Evolutionary conservation across 2,797 vertebrate genomes (phyloP), one percentile per base, ranked within the genome.

Genomic region (Sebastes goodei): DNA sequence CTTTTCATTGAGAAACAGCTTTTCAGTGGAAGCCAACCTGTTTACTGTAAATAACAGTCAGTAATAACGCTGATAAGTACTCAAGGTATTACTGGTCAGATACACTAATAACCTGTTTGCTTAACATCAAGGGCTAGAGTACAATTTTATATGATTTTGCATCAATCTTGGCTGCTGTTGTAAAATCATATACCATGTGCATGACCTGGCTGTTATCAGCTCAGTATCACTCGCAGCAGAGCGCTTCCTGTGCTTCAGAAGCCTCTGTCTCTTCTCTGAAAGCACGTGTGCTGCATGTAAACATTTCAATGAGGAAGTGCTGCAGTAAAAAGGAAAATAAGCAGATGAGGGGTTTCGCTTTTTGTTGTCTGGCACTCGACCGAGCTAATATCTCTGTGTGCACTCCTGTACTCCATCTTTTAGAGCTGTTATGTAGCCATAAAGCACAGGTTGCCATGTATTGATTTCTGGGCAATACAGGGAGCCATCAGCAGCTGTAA

Each of bases 261-360:
- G 62, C 83, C 72, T 74, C 71, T 29, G 78, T 46, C 81, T 85
- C 83, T 92, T 91, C 88, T 91, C 68, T 93, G 88, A 92, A 91
- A 93, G 87, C 95, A 94, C 86, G 92, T 95, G 95, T 90, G 80
- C 83, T 30, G 91, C 93, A 94, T 95, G 94, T 95, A 96, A 95
- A 95, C 94, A 94, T 67, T 60, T 82, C 76, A 87, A 78, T 83
- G 86, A 95, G 94, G 94, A 96, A 95, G 92, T 92, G 82, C 89
- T 84, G 91, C 88, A 87, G 90, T 89, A 78, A 86, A 80, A 86
- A 86, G 62, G 79, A 84, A 92, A 93, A 94, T 76, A 84, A 90
- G 85, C 91, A 92, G 86, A 92, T 88, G 92, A 93, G 59, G 75
- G 85, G 67, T 91, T 86, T 91, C 72, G 7, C 78, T 88, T 90